phyloP scores from a whole-genome alignment of 2,797 vertebrate species.

The Australoheros facetus region DNA sequence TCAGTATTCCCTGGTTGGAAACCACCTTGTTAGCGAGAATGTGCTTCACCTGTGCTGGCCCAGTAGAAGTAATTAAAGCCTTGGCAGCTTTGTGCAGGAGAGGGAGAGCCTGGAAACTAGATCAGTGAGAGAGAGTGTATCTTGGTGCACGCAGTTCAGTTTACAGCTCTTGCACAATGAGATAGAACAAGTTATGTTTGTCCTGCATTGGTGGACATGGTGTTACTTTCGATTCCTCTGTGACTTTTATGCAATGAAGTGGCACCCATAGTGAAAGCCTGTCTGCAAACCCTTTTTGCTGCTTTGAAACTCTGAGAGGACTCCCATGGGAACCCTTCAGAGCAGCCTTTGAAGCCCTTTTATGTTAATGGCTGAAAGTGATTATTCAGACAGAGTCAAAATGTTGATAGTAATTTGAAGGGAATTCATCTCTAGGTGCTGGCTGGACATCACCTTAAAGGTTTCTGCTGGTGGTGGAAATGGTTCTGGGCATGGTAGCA shows the following conservation, averaged over 20 bases:
- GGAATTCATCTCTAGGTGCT: conserved; percentile 16
- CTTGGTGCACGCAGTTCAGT: conserved; percentile 44
- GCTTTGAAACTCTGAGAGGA: conserved; percentile 50
- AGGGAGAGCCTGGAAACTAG: conserved; percentile 56
- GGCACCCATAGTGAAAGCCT: conserved; percentile 46
- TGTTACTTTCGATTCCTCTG: conserved; percentile 36
- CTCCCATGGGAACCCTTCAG: conserved; percentile 57
- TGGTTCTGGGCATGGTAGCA: conserved; percentile 24
- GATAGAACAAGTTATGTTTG: conserved; percentile 40
- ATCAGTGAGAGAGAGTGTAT: conserved; percentile 55
- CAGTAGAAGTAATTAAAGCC: conserved; percentile 71
- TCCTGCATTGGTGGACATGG: conserved; percentile 16
- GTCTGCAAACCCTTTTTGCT: conserved; percentile 44
- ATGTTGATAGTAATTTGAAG: conserved; percentile 42
- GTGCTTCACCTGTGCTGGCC: conserved; percentile 70
- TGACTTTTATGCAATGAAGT: conserved; percentile 48
- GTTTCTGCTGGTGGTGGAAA: conserved; percentile 18
- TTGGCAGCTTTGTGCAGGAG: conserved; percentile 32
- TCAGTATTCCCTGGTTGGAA: conserved; percentile 62
- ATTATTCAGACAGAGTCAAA: conserved; percentile 46
- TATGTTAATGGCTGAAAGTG: conserved; percentile 57
- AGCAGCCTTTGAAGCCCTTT: conserved; percentile 58
- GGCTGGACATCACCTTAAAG: conserved; percentile 41
- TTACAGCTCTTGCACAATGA: conserved; percentile 44
- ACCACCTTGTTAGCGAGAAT: conserved; percentile 72